phyloP scores from a whole-genome alignment of 2,113 vertebrate genomes.

The Carlito syrichta region DNA sequence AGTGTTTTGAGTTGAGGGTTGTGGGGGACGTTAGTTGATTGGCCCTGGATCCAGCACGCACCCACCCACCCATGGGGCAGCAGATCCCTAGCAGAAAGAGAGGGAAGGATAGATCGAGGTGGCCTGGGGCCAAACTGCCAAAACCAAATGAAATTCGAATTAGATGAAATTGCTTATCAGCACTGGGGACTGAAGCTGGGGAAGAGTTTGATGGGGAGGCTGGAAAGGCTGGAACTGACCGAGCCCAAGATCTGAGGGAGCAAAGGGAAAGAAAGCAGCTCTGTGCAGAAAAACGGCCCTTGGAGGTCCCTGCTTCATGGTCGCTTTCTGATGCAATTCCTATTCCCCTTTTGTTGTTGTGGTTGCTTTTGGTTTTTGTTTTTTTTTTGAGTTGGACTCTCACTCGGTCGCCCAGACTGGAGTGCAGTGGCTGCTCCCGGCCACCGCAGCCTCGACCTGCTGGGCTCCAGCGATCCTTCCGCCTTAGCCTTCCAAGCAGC shows the following conservation, averaged over 20 bases:
- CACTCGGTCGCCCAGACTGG: too few species aligned
- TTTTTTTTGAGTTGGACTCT: too few species aligned
- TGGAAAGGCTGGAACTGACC: not conserved
- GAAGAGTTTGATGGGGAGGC: not conserved
- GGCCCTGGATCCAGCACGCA: not conserved
- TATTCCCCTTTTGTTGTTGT: not conserved
- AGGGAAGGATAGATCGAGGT: not conserved
- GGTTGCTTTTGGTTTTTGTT: not conserved
- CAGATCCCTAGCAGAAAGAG: not conserved
- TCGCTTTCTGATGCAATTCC: not conserved
- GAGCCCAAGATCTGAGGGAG: too few species aligned
- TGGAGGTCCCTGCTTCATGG: not conserved
- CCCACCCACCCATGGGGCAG: not conserved
- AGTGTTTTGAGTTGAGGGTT: not conserved
- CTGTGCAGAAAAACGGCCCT: not conserved
- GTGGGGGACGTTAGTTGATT: not conserved
- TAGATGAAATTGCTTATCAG: not conserved
- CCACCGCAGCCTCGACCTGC: too few species aligned
- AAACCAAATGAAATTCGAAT: not conserved
- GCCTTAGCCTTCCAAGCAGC: too few species aligned
- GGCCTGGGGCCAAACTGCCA: not conserved
- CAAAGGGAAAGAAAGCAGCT: not conserved
- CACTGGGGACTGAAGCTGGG: not conserved
- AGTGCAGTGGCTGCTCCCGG: too few species aligned
- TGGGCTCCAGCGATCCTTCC: too few species aligned